A percentile compares a stretch with the other conserved stretches of the same genome.
These are phyloP conservation scores for Schrankia costaestrigalis DNA, from an alignment of 2,888 invertebrate genomes.

Conservation along the genomic window DNA sequence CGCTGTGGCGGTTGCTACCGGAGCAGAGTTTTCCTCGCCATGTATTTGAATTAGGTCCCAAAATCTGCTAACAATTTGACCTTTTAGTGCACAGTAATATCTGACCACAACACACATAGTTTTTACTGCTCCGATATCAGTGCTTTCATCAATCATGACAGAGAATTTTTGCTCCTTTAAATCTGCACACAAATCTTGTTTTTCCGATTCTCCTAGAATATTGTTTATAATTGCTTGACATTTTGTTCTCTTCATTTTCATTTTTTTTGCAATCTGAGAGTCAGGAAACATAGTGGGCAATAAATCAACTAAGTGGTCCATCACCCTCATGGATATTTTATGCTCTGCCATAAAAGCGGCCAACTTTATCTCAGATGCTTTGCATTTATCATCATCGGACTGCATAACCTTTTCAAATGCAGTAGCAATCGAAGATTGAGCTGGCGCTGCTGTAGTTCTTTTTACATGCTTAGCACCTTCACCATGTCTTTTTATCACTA, in stretches of 20 bases:
- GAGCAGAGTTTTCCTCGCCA: neutral
- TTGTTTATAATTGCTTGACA: constrained; percentile 12
- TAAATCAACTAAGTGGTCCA: constrained; percentile 6
- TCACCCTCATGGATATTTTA: constrained; percentile 3
- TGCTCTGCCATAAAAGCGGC: constrained; percentile 10
- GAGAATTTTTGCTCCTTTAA: constrained; percentile 14
- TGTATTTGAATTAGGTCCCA: constrained; percentile 13
- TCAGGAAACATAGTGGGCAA: constrained; percentile 4
- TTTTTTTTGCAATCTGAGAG: constrained; percentile 5
- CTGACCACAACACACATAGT: constrained; percentile 9
- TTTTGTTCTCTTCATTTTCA: neutral
- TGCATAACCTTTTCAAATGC: neutral
- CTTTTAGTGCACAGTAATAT: constrained; percentile 6
- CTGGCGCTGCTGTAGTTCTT: constrained; percentile 2
- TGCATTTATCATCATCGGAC: constrained; percentile 2
- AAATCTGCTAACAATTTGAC: constrained; percentile 6
- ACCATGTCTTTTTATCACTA: constrained; percentile 7
- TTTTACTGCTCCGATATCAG: constrained; percentile 3
- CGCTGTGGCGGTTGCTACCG: neutral
- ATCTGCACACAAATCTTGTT: constrained; percentile 5
- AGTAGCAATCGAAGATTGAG: neutral
- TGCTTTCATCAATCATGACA: constrained; percentile 6
- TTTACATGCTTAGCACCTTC: constrained; percentile 5
- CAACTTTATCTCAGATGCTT: constrained; percentile 7
- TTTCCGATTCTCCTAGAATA: constrained; percentile 6